These are phyloP conservation scores for Pollenia griseotomentosa DNA, from an alignment of 2,888 invertebrate genomes.

Conservation along the genomic window DNA sequence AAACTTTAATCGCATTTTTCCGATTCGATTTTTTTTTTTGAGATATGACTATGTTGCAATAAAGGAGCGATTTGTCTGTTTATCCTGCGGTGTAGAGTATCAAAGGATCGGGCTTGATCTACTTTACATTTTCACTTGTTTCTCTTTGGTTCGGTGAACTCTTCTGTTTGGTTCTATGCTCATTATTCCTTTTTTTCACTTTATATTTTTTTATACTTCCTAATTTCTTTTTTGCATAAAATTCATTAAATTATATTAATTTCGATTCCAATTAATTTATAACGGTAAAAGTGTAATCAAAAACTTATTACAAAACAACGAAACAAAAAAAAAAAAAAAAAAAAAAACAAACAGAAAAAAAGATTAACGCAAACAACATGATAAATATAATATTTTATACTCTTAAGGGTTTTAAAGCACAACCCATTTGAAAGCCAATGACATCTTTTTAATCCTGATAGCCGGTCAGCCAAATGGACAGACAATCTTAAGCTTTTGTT, in stretches of 20 bases:
- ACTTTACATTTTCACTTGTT: too few species aligned
- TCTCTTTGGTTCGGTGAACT: too few species aligned
- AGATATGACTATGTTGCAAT: too few species aligned
- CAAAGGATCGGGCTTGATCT: too few species aligned
- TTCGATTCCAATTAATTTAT: constrained; percentile 42
- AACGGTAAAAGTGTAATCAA: constrained; percentile 49
- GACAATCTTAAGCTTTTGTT: constrained; percentile 5
- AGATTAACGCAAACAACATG: too few species aligned
- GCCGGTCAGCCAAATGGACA: neutral
- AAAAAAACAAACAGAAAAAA: neutral
- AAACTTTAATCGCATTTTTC: too few species aligned
- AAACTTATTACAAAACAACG: constrained; percentile 6
- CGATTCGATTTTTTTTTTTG: too few species aligned
- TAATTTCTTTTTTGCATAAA: neutral
- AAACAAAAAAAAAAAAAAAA: constrained; percentile 7
- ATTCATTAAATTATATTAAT: neutral
- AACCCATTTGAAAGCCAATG: neutral
- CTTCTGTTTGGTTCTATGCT: neutral
- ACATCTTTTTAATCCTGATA: constrained; percentile 27
- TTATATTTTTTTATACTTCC: neutral
- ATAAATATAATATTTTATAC: neutral
- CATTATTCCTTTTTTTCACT: neutral
- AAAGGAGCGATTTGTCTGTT: too few species aligned
- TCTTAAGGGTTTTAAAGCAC: constrained; percentile 38
- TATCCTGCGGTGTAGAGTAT: too few species aligned